phyloP scores from a whole-genome alignment of 2,113 vertebrate species.

The Cebus imitator region DNA sequence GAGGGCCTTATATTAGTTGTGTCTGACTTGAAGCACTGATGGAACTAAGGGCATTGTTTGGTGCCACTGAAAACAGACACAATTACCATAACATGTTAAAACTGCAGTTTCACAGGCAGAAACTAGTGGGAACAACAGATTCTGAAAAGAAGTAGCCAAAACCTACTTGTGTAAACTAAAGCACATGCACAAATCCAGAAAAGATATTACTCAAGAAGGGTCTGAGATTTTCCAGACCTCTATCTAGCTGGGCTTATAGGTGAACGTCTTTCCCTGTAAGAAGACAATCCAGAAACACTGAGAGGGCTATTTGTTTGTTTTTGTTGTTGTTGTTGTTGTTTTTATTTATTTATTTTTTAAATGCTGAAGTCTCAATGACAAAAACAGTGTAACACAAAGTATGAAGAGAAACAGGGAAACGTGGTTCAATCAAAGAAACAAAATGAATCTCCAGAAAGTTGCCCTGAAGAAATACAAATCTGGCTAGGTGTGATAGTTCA shows the following conservation, averaged over 20 bases:
- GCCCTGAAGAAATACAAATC: neutral
- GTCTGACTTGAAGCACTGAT: too few species aligned
- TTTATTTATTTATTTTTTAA: too few species aligned
- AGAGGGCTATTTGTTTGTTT: neutral
- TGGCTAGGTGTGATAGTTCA: neutral
- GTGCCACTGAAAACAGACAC: neutral
- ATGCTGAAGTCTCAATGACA: neutral
- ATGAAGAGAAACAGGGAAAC: neutral
- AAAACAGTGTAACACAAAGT: neutral
- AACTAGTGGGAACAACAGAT: neutral
- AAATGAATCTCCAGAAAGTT: neutral
- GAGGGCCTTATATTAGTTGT: rapidly evolving
- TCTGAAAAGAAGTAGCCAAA: neutral
- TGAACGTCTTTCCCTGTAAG: neutral
- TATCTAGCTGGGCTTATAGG: neutral
- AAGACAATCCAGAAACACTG: neutral
- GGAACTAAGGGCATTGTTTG: neutral
- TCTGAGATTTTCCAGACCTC: neutral
- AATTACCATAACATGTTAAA: neutral
- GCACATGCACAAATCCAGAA: neutral
- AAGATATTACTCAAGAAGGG: neutral
- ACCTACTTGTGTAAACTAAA: neutral
- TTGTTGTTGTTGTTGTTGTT: too few species aligned
- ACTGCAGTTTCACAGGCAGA: neutral
- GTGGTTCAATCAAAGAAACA: neutral